Conservation (phyloP, 2,888 invertebrate species). For the Caenorhabditis uteleia region DNA sequence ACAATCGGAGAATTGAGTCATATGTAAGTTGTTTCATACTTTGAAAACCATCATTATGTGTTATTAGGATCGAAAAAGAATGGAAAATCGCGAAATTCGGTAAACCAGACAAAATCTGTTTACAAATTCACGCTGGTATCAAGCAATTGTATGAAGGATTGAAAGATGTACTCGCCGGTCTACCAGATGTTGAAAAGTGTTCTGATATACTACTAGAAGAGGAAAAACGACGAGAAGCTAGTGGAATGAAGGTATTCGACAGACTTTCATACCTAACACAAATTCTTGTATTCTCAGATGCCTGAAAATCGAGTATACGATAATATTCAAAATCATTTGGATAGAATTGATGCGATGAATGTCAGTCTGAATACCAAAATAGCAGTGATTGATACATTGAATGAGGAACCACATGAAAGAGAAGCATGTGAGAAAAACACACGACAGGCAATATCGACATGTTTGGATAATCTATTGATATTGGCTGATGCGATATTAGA, state of each 20-base stretch:
- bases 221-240: constrained; percentile 20
- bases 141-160: constrained; percentile 60
- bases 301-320: constrained; percentile 37
- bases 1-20: constrained; percentile 61
- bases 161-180: constrained; percentile 46
- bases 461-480: constrained; percentile 54
- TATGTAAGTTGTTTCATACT: constrained; percentile 8
- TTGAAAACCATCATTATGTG: not conserved
- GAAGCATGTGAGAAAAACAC: constrained; percentile 48
- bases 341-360: constrained; percentile 60
- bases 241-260: constrained; percentile 9
- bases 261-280: too few relatives aligned
- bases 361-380: constrained; percentile 65
- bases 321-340: constrained; percentile 58
- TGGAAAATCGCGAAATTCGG: constrained; percentile 59
- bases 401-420: constrained; percentile 48
- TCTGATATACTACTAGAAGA: constrained; percentile 44
- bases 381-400: constrained; percentile 60
- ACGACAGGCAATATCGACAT: constrained; percentile 43
- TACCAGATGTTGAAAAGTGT: constrained; percentile 44
- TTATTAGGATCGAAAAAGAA: constrained; percentile 57
- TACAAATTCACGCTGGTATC: constrained; percentile 61
- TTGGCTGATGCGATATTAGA: constrained; percentile 57
- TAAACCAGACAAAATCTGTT: constrained; percentile 60
- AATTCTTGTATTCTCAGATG: constrained; percentile 10